phyloP scores from a whole-genome alignment of 2,113 vertebrate genomes.

The Bos taurus region ARS-UCD2.0 NC_037330.1:17130001-17130500 shows the following conservation, averaged over 20 bases:
- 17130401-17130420: not conserved
- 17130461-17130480: not conserved
- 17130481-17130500: not conserved
- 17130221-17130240: not conserved
- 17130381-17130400: not conserved
- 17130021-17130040: too few species aligned
- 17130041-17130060: too few species aligned
- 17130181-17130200: not conserved
- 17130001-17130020: too few species aligned
- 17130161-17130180: too few species aligned
- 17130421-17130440: not conserved
- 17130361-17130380: not conserved
- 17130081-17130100: too few species aligned
- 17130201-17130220: not conserved
- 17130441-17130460: not conserved
- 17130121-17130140: too few species aligned
- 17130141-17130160: too few species aligned
- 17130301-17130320: not conserved
- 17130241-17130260: accelerated
- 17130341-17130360: not conserved
- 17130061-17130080: too few species aligned
- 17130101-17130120: too few species aligned
- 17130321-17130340: not conserved
- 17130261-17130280: not conserved
- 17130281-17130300: not conserved